Percentiles rank a stretch among this genome's conserved stretches.
Evolutionary conservation across 2,113 vertebrate genomes (phyloP).

Genomic region (Eulacestoma nigropectus): DNA sequence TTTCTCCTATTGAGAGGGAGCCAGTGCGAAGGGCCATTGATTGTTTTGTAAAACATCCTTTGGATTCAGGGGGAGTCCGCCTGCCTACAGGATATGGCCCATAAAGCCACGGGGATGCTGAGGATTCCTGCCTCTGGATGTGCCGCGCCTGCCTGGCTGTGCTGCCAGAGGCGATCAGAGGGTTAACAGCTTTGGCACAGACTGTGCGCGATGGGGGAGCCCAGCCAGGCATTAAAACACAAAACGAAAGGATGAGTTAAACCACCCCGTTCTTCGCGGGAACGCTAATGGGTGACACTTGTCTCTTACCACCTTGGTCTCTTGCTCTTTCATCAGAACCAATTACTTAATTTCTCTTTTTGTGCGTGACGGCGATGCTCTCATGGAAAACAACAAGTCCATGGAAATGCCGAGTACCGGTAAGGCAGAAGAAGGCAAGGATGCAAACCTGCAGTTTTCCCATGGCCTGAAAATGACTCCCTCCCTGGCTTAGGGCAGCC

Average conservation of each 20-base stretch:
- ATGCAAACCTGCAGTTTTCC: constrained; percentile 53
- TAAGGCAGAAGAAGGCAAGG: constrained; percentile 8
- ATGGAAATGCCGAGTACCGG: background rate
- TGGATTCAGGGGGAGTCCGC: background rate
- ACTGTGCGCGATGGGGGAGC: background rate
- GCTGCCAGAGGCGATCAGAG: background rate
- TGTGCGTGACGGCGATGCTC: background rate
- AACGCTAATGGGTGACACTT: background rate
- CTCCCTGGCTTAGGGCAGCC: constrained; percentile 56
- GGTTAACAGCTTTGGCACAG: background rate
- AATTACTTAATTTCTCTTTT: background rate
- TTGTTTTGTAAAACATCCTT: constrained; percentile 35
- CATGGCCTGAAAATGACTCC: constrained; percentile 60
- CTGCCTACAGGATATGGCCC: constrained; percentile 44
- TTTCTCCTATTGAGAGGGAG: background rate
- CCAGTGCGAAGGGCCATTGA: background rate
- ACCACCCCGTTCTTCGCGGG: background rate
- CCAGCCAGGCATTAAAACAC: background rate
- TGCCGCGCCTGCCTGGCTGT: background rate
- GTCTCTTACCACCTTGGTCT: background rate
- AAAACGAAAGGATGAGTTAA: background rate
- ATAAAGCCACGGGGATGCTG: background rate
- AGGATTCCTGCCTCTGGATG: background rate
- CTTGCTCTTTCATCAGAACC: background rate
- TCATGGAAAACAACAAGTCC: background rate